Base-by-base conservation (phyloP, 1,140 invertebrate genomes). In the Monochamus saltuarius region DNA sequence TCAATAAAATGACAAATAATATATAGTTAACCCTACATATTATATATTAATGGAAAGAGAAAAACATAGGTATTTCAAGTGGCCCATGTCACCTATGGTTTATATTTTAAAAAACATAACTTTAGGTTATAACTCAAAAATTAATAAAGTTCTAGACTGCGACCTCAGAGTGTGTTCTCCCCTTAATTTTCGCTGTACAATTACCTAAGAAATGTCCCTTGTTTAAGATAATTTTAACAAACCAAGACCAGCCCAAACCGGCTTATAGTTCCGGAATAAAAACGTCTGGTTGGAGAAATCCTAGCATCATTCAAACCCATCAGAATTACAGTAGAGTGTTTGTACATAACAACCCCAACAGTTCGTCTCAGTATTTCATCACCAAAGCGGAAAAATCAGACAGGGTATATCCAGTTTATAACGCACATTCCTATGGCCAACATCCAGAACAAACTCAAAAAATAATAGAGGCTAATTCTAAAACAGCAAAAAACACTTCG, bases 271-370 rank as follows among this genome's bases (percentile, higher is more conserved):
- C 56, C 1, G 64, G 64, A 47, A 58, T 64, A 1, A 64, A 61
- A 64, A 67, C 62, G 3, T 10, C 19, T 1, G 37, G 14, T 14
- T 60, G 55, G 40, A 64, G 57, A 52, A 62, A 51, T 22, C 16
- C 55, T 14, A 34, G 45, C 9, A 36, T 52, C 40, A 35, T 64
- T 16, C 53, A 61, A 7, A 56, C 62, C 14, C 59, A 67, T 49
- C 59, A 68, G 36, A 71, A 69, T 36, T 71, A 71, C 43, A 71
- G 69, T 45, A 62, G 59, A 57, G 69, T 71, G 0, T 51, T 59
- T 49, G 55, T 64, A 7, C 67, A 69, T 17, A 57, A 68, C 29
- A 63, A 65, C 4, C 53, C 53, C 11, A 19, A 45, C 16, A n/a
- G 39, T 14, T 17, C 11, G 14, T 39, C 40, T 4, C 53, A 36